Base-by-base conservation (phyloP, 2,888 invertebrate species). In the Odontothrips loti region DNA sequence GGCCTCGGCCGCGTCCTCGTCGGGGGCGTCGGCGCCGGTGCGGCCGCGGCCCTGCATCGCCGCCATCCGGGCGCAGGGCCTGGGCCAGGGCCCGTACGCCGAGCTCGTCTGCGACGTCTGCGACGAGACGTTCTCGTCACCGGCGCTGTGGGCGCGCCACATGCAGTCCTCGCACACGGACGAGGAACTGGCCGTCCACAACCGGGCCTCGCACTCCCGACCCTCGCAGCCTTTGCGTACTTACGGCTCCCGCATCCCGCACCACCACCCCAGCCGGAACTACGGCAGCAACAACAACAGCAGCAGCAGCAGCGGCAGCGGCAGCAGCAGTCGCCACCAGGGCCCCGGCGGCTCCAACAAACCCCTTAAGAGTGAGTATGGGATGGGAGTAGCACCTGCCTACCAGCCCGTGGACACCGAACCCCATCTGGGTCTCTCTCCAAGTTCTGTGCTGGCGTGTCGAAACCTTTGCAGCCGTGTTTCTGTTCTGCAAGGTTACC, bases 81-180 rank as follows among this genome's bases (percentile, higher is more conserved):
- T 17, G 15, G 58, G 58, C 17, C 58, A 27, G 23, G 68, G 68
- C 11, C 68, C 68, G 68, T 94, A 93, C 87, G 93, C 93, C 47
- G 93, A 94, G 79, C 88, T 94, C 84, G 91, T 93, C 17, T 95
- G 95, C 87, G 95, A 95, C 87, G 89, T 95, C 86, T 95, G 95
- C 87, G 93, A 94, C 85, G 94, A 94, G 89, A 93, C 94, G 83
- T 95, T 95, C 88, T 92, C 93, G 81, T 90, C 94, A 85, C 95
- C 95, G 82, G 94, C 92, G 23, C 94, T 93, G 82, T 94, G 95
- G 93, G 94, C 95, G 83, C 91, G 93, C 51, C 95, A 95, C 87
- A 93, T 95, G 86, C 93, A 95, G 88, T 91, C 91, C 86, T 92
- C 91, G 2, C 95, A 95, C 87, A 92, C 94, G 1, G 92, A 91